These are phyloP conservation scores for Danio aesculapii DNA, from an alignment of 2,797 vertebrate genomes.

Conservation along the genomic window DNA sequence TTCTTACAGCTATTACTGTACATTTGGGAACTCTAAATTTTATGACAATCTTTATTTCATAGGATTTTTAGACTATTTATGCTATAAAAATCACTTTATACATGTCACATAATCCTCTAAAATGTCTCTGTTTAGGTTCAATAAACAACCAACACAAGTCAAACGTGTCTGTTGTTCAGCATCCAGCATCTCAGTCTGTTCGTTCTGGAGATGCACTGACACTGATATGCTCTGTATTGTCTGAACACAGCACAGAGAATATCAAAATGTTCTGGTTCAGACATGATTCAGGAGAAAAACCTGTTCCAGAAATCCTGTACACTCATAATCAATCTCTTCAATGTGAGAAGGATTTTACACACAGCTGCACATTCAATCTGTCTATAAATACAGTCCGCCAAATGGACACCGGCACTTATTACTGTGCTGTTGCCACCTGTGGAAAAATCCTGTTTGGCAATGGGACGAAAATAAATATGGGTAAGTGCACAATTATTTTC, in stretches of 20 bases:
- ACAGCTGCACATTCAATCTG: slow-evolving; percentile 37
- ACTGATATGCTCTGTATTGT: slow-evolving; percentile 48
- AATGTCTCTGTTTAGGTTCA: slow-evolving; percentile 7
- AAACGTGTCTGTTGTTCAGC: slow-evolving; percentile 27
- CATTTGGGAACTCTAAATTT: too few species aligned
- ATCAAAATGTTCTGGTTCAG: slow-evolving; percentile 56
- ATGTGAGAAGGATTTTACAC: slow-evolving; percentile 29
- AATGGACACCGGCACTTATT: slow-evolving; percentile 45
- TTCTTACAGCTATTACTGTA: background rate
- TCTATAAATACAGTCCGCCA: slow-evolving; percentile 24
- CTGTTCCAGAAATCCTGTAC: slow-evolving; percentile 52
- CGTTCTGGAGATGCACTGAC: slow-evolving; percentile 27
- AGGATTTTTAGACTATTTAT: background rate
- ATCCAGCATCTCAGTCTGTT: background rate
- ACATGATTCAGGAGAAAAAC: slow-evolving; percentile 37
- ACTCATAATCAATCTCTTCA: slow-evolving; percentile 42
- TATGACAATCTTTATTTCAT: background rate
- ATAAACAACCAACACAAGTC: background rate
- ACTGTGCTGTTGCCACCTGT: slow-evolving; percentile 41
- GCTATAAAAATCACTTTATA: background rate
- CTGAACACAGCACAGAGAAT: slow-evolving; percentile 41
- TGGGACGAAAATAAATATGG: slow-evolving; percentile 20
- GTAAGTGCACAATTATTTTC: background rate
- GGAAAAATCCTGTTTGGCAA: slow-evolving; percentile 44
- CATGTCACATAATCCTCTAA: background rate